Evolutionary conservation across 2,113 vertebrate species (phyloP).

Genomic region (Labeo catla): DNA sequence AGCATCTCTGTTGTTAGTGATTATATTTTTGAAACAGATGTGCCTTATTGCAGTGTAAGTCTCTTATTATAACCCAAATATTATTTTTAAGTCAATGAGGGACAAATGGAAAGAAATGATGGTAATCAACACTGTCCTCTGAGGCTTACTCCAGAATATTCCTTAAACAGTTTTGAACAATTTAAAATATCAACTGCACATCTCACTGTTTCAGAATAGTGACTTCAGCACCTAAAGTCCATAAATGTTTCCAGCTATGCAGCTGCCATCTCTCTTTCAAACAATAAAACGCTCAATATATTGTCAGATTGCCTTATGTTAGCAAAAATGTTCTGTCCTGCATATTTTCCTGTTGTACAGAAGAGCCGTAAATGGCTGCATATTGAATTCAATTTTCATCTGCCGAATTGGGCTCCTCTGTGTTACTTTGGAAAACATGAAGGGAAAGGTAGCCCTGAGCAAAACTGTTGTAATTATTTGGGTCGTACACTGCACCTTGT

Average conservation of each 20-base stretch:
- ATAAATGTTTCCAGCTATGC: neutral
- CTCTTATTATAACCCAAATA: neutral
- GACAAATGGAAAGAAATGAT: neutral
- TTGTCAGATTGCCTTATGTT: constrained; percentile 17
- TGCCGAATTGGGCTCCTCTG: neutral
- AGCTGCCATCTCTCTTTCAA: constrained; percentile 1
- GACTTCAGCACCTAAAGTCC: neutral
- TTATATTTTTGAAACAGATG: neutral
- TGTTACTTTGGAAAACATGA: constrained; percentile 29
- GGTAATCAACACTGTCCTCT: neutral
- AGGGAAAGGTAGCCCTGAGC: constrained; percentile 9
- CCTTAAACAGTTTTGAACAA: neutral
- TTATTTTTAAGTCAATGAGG: neutral
- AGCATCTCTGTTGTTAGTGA: neutral
- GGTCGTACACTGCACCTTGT: neutral
- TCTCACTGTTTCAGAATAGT: neutral
- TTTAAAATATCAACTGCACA: neutral
- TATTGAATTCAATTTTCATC: neutral
- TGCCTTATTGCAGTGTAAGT: neutral
- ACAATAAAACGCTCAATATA: constrained; percentile 20
- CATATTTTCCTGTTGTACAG: neutral
- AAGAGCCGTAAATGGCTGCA: neutral
- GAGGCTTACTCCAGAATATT: neutral
- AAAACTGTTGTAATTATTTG: constrained; percentile 20
- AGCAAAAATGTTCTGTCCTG: neutral